Evolutionary conservation across 2,113 vertebrate species (phyloP), one percentile per base, ranked within the genome.

Genomic region (Apteryx owenii): DNA sequence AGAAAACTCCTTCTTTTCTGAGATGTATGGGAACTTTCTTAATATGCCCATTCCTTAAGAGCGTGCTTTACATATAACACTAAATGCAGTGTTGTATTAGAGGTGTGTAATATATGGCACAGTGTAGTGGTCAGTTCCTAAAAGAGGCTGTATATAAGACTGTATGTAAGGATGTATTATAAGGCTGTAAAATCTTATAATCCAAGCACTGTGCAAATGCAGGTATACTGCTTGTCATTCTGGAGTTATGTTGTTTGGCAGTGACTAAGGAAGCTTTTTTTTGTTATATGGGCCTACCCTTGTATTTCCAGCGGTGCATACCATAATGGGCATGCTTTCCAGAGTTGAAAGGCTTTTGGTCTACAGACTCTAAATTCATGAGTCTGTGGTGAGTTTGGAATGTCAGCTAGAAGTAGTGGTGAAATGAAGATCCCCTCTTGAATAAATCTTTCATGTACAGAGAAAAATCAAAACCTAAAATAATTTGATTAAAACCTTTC

Each of bases 371-470:
- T 60, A 31, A 69, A 65, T 81, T 78, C 8, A 29, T 70, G 31
- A 60, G 18, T 77, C 12, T 2, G 4, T 3, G 7, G 4, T 80
- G 60, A 73, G 12, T 64, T 61, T 78, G 33, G 28, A 77, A 73
- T 1, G 0, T 64, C 17, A 88, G 7, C 4, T 9, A 0, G 42
- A 53, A 73, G 13, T n/a, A 42, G 4, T 12, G 18, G 10, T 87
- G 36, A 81, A 42, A 42, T 18, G 31, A 70, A 87, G 61, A 80
- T 16, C 10, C 7, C 4, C 3, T 51, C 22, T 46, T 75, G 23
- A 62, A 4, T 40, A 83, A 75, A 22, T 36, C 20, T 71, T 61
- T 22, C 18, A 5, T 56, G 66, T 4, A 1, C 21, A 19, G 8
- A 12, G 4, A 46, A 53, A 90, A 83, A 72, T 48, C 9, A 68